Conservation (phyloP, 37 sponge, comb jelly and placozoan species). For the Bolinopsis microptera region DNA sequence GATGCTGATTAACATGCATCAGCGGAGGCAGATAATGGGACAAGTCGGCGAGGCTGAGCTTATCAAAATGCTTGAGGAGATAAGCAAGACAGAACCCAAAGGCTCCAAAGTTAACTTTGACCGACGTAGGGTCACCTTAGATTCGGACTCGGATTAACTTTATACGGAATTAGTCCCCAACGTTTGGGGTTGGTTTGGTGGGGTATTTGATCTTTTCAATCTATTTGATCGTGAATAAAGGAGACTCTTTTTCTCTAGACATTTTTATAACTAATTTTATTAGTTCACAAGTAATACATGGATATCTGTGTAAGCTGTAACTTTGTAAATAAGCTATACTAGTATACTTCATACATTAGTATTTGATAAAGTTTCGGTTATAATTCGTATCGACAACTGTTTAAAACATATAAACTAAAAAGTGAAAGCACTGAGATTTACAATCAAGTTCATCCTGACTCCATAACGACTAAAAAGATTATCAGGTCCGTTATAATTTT, state of each 20-base stretch:
- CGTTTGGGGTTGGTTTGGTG: not conserved
- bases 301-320: conserved; percentile 13
- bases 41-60: conserved; percentile 45
- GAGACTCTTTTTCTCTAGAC: not conserved
- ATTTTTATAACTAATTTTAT: not conserved
- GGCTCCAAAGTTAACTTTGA: conserved; percentile 7
- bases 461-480: too few relatives aligned
- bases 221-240: not conserved
- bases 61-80: conserved; percentile 34
- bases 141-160: conserved; percentile 41
- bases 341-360: not conserved
- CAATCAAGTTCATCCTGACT: too few relatives aligned
- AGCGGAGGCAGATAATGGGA: conserved; percentile 75
- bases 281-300: not conserved
- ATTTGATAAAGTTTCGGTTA: not conserved
- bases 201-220: not conserved
- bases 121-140: not conserved
- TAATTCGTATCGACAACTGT: not conserved
- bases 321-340: conserved; percentile 37
- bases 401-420: too few relatives aligned
- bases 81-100: conserved; percentile 13
- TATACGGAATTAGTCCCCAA: too few relatives aligned
- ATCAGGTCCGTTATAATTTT: too few relatives aligned
- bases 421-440: too few relatives aligned
- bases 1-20: conserved; percentile 92